Conservation (phyloP, 2,113 vertebrate genomes). For the Eonycteris spelaea region DNA sequence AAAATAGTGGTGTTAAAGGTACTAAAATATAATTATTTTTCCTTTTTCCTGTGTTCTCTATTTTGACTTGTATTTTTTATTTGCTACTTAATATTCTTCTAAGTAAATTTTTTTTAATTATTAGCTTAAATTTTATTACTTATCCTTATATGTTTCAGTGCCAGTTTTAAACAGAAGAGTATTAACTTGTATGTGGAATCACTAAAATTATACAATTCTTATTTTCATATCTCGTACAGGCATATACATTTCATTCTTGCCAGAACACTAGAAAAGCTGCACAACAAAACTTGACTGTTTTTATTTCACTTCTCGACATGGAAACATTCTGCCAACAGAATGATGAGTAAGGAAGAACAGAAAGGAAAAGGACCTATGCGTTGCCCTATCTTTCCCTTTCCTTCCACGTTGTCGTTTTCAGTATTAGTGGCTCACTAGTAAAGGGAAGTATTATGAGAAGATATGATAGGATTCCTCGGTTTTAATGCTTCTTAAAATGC, state of each 20-base stretch:
- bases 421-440: not conserved
- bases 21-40: not conserved
- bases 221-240: not conserved
- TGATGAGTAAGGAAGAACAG: not conserved
- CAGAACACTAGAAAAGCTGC: not conserved
- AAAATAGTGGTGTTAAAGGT: not conserved
- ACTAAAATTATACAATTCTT: not conserved
- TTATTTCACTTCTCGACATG: not conserved
- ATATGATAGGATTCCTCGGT: not conserved
- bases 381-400: not conserved
- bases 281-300: not conserved
- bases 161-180: not conserved
- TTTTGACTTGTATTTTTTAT: not conserved
- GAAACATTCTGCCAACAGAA: not conserved
- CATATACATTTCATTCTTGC: not conserved
- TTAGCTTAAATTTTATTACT: not conserved
- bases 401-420: not conserved
- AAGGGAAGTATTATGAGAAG: not conserved
- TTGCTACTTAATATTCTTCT: not conserved
- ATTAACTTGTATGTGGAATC: not conserved
- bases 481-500: not conserved
- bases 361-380: not conserved
- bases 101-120: not conserved
- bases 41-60: not conserved
- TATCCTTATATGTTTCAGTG: not conserved